Percentiles rank a stretch among this genome's conserved stretches.
phyloP scores from a whole-genome alignment of 2,797 vertebrate genomes.

The Platyrinchus mystaceus region DNA sequence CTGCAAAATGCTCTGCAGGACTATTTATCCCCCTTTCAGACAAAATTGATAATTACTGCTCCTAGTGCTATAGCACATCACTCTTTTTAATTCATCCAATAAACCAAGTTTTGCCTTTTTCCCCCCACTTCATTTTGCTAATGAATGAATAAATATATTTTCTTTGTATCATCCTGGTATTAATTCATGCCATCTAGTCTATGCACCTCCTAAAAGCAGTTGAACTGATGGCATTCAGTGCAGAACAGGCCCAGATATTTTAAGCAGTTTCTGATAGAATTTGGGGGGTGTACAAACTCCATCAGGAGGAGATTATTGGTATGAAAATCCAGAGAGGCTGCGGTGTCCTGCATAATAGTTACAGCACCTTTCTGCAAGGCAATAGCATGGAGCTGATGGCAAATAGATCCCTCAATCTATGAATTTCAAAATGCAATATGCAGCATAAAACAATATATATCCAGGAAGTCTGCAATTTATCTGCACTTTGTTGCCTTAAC shows the following conservation, averaged over 20 bases:
- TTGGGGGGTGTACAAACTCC: not conserved
- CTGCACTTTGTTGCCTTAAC: not conserved
- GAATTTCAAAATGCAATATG: constrained; percentile 43
- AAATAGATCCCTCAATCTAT: constrained; percentile 29
- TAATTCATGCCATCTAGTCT: not conserved
- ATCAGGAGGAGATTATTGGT: constrained; percentile 11
- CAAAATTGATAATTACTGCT: constrained; percentile 38
- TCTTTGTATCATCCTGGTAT: not conserved
- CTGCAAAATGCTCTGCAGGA: constrained; percentile 2
- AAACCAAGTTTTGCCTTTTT: not conserved
- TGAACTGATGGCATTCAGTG: not conserved
- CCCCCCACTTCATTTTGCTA: not conserved
- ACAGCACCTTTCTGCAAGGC: not conserved
- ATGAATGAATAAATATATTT: not conserved
- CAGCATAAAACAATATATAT: constrained; percentile 3
- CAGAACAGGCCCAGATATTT: not conserved
- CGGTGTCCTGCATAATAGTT: not conserved
- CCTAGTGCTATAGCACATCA: not conserved
- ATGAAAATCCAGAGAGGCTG: constrained; percentile 7
- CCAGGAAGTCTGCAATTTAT: constrained; percentile 1
- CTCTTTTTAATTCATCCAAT: not conserved
- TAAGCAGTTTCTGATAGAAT: not conserved
- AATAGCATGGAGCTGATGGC: not conserved
- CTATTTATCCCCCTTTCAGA: constrained; percentile 28
- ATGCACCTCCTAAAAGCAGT: not conserved